These are phyloP conservation scores for Pseudonaja textilis DNA, from an alignment of 2,113 vertebrate genomes.

Conservation along the genomic window DNA sequence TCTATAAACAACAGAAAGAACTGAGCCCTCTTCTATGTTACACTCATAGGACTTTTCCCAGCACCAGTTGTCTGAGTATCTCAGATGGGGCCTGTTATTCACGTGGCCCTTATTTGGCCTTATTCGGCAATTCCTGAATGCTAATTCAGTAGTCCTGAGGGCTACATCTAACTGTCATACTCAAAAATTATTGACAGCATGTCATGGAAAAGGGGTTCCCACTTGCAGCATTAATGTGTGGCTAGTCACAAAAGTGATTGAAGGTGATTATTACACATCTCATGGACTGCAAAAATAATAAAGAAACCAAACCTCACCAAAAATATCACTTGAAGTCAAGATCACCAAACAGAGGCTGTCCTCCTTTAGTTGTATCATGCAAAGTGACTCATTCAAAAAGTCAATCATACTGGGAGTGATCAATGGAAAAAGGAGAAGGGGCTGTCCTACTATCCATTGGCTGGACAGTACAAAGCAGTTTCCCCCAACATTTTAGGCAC, in stretches of 20 bases:
- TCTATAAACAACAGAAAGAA: neutral
- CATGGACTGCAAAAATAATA: neutral
- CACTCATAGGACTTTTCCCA: neutral
- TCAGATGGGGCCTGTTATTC: neutral
- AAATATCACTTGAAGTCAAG: neutral
- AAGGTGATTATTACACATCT: neutral
- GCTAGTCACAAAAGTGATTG: neutral
- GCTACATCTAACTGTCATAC: neutral
- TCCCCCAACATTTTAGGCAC: no score
- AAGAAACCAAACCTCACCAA: neutral
- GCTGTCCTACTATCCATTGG: no score
- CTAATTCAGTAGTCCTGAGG: neutral
- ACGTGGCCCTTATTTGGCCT: neutral
- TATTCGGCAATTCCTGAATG: neutral
- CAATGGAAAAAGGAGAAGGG: neutral
- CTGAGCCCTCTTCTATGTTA: neutral
- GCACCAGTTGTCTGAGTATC: neutral
- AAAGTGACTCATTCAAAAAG: neutral
- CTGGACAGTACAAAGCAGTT: no score
- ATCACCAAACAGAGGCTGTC: neutral
- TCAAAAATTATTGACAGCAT: neutral
- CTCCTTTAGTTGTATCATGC: neutral
- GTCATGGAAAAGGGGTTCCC: neutral
- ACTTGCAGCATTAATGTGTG: neutral
- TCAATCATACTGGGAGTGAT: neutral